Evolutionary conservation across 1,140 invertebrate species (phyloP).

Genomic region (Acyrthosiphon pisum): DNA sequence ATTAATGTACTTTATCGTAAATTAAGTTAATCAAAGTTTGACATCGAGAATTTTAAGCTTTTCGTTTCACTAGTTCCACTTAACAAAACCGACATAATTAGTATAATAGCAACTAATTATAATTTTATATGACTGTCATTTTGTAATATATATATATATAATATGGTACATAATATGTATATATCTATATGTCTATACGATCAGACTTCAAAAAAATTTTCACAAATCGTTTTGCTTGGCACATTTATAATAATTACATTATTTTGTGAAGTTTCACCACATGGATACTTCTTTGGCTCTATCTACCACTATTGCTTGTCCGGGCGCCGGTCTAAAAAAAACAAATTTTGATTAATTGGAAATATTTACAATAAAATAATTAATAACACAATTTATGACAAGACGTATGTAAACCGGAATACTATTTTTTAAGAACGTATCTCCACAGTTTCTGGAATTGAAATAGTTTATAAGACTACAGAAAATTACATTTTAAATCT

Average conservation of each 20-base stretch:
- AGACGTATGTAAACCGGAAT: no score
- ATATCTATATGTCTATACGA: constrained; percentile 42
- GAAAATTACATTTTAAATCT: no score
- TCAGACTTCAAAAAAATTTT: constrained; percentile 52
- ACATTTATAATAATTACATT: constrained; percentile 15
- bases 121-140: constrained; percentile 36
- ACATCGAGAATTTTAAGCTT: neutral
- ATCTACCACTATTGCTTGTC: constrained; percentile 53
- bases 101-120: neutral
- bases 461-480: no score
- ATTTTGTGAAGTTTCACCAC: constrained; percentile 44
- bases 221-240: constrained; percentile 56
- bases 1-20: neutral
- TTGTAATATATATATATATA: neutral
- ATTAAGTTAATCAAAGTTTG: neutral
- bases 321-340: neutral
- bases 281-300: constrained; percentile 57
- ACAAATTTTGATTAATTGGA: neutral
- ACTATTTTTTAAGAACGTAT: no score
- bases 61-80: neutral
- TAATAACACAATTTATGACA: neutral
- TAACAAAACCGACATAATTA: neutral
- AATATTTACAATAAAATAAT: neutral
- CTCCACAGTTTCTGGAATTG: no score
- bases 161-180: constrained; percentile 34